Percentiles rank a stretch among this genome's conserved stretches.
phyloP scores from a whole-genome alignment of 2,113 vertebrate species.

The Lates calcarifer region DNA sequence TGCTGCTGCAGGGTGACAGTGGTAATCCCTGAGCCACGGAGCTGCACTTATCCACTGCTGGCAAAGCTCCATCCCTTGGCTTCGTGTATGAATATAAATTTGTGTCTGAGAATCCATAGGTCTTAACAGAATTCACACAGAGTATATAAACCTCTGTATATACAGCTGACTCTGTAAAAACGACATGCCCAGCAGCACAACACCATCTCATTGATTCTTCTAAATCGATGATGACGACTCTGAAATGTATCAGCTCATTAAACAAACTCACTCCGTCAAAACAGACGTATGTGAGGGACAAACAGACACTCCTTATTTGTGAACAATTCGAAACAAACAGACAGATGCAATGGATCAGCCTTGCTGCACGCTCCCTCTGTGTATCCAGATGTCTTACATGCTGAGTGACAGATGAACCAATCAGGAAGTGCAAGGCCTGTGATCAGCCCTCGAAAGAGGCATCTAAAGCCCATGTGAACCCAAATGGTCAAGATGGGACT shows the following conservation, averaged over 20 bases:
- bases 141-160: background rate
- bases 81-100: background rate
- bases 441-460: background rate
- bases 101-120: background rate
- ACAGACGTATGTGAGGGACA: conserved; percentile 28
- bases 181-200: background rate
- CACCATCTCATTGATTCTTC: background rate
- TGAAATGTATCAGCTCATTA: conserved; percentile 8
- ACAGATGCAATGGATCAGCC: background rate
- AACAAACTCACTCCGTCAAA: background rate
- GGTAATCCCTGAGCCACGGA: conserved; percentile 23
- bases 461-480: background rate
- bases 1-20: background rate
- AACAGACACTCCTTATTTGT: background rate
- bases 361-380: background rate
- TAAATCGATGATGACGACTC: background rate
- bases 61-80: background rate
- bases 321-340: conserved; percentile 13
- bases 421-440: background rate
- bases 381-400: conserved; percentile 3
- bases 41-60: conserved; percentile 24
- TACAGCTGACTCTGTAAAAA: background rate
- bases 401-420: conserved; percentile 19
- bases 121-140: conserved; percentile 11
- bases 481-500: conserved; percentile 32